Evolutionary conservation across 2,888 invertebrate species (phyloP), one percentile per base, ranked within the genome.

Genomic region (Thecocarcelia acutangulata): DNA sequence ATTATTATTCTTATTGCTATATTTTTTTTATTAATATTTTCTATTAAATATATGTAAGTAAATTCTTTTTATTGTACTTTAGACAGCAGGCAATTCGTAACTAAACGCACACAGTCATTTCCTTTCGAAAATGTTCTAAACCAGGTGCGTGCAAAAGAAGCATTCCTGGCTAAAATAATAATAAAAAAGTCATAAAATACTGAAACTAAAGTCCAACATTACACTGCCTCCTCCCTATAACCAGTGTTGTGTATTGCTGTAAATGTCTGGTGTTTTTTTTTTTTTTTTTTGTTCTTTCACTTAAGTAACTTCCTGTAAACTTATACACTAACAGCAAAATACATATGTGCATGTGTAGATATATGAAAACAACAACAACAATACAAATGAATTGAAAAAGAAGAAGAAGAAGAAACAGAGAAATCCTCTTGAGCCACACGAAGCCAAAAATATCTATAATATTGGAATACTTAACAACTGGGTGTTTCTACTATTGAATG

Each of bases 261-360:
- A 79, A 66, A 59, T 52, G 72, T 79, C 66, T 78, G 44, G 59
- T 37, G 37, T 40, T 66, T 46, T 21, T 13, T 4, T 19, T 6
- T n/a, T 52, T 63, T 44, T 28, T 28, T 28, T 28, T 58, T 33
- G n/a, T n/a, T 5, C 3, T 68, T 37, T 66, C 44, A 33, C 66
- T 72, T 66, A 58, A 72, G 56, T 58, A 61, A 79, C 70, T 78
- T 78, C 78, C 78, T 78, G 72, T 59, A 66, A 78, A 78, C 6
- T 72, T 58, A 72, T 66, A 59, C 21, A 66, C 21, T 42, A 58
- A 78, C 21, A 74, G 56, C 24, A 46, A 56, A 3, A n/a, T n/a
- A n/a, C n/a, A n/a, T n/a, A n/a, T n/a, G n/a, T 28, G 6, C 28
- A 28, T 28, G 6, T 6, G 8, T 33, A 33, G 33, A 33, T 33